phyloP scores from a whole-genome alignment of 2,113 vertebrate species.

The Thunnus thynnus region DNA sequence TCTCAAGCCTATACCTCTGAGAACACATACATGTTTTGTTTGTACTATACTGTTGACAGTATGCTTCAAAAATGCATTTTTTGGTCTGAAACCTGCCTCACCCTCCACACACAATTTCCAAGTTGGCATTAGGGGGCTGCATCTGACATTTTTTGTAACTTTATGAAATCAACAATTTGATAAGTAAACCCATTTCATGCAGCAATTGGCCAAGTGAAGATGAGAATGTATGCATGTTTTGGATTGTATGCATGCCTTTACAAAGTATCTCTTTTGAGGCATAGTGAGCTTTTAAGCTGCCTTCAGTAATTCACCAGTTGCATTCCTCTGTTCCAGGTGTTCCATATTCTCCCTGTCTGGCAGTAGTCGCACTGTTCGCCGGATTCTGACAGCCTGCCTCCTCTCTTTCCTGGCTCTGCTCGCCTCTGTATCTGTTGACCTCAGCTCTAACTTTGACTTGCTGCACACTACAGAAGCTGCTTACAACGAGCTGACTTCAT shows the following conservation, averaged over 20 bases:
- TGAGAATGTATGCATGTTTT: no score
- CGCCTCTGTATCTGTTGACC: slow-evolving; percentile 83
- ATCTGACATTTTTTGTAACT: not conserved
- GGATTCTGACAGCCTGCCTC: slow-evolving; percentile 84
- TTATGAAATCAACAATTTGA: not conserved
- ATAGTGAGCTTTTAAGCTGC: no score
- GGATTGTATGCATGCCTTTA: not conserved
- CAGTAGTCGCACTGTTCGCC: slow-evolving; percentile 80
- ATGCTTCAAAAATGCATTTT: no score
- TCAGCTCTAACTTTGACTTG: slow-evolving; percentile 78
- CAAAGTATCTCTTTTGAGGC: not conserved
- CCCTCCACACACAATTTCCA: no score
- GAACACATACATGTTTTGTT: no score
- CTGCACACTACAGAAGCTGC: slow-evolving; percentile 81
- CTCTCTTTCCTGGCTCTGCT: slow-evolving; percentile 88
- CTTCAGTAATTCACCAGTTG: not conserved
- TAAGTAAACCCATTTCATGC: no score
- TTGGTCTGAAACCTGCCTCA: no score
- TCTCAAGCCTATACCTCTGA: no score
- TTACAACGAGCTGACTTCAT: slow-evolving; percentile 83
- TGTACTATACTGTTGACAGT: no score
- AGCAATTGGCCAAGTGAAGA: not conserved
- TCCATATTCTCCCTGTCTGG: slow-evolving; percentile 56
- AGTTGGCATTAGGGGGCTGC: not conserved
- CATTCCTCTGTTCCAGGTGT: slow-evolving; percentile 68